phyloP scores from a whole-genome alignment of 2,888 invertebrate species.

The Petrolisthes cinctipes region DNA sequence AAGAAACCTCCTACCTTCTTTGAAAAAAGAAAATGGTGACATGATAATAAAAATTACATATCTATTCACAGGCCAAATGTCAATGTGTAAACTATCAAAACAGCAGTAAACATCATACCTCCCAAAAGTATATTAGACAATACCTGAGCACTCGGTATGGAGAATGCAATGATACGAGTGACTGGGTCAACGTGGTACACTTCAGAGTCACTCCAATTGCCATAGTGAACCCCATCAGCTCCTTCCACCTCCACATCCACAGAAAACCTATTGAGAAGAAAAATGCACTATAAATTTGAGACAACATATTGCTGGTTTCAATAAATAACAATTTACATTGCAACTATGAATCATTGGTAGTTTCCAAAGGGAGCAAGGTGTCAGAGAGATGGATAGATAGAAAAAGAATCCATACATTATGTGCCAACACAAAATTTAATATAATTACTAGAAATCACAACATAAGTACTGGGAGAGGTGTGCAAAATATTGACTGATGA shows the following conservation, averaged over 20 bases:
- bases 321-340: no score
- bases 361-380: no score
- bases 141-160: slow-evolving; percentile 25
- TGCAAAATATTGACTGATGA: background rate
- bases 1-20: background rate
- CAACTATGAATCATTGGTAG: no score
- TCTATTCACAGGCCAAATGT: no score
- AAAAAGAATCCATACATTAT: no score
- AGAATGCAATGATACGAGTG: slow-evolving; percentile 29
- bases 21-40: no score
- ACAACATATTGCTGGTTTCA: no score
- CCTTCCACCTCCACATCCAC: slow-evolving; percentile 3
- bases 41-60: no score
- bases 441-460: background rate
- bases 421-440: no score
- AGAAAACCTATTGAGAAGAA: slow-evolving; percentile 8
- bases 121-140: background rate
- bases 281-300: background rate
- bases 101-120: background rate
- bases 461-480: background rate
- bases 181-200: background rate
- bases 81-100: no score
- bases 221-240: slow-evolving; percentile 9
- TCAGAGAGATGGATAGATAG: background rate
- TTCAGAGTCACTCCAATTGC: background rate